A percentile compares a stretch with the other conserved stretches of the same genome.
phyloP scores from a whole-genome alignment of 1,140 invertebrate genomes.

The Drosophila melanica region DNA sequence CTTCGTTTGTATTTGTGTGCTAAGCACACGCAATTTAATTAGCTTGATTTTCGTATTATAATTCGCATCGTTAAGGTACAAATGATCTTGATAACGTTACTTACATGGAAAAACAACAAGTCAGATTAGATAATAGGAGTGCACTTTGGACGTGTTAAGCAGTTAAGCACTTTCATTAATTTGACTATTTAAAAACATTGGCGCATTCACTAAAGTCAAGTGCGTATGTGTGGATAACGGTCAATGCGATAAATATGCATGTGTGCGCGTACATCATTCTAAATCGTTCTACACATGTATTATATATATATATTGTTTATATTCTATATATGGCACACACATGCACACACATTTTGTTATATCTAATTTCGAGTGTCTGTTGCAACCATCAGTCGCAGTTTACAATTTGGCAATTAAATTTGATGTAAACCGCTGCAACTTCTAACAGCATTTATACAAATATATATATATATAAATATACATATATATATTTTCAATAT shows the following conservation, averaged over 20 bases:
- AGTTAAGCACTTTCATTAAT: slow-evolving; percentile 1
- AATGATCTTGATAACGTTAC: slow-evolving; percentile 25
- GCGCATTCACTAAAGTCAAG: slow-evolving; percentile 7
- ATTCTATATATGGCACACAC: slow-evolving; percentile 1
- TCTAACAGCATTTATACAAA: slow-evolving; percentile 14
- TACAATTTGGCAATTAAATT: slow-evolving; percentile 44
- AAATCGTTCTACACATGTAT: neutral
- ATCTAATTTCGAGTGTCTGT: slow-evolving; percentile 41
- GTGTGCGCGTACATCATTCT: neutral
- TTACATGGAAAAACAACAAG: slow-evolving; percentile 21
- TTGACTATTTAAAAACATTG: slow-evolving; percentile 6
- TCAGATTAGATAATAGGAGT: slow-evolving; percentile 20
- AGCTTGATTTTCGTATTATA: slow-evolving; percentile 3
- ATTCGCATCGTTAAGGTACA: slow-evolving; percentile 31
- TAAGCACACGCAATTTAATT: slow-evolving; percentile 6
- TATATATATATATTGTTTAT: slow-evolving; percentile 1
- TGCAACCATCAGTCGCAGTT: slow-evolving; percentile 42
- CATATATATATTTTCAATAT: neutral
- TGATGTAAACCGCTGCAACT: slow-evolving; percentile 4
- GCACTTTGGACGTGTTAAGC: slow-evolving; percentile 22
- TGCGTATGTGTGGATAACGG: neutral
- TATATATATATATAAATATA: slow-evolving; percentile 2
- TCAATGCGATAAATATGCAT: slow-evolving; percentile 11
- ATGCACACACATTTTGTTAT: slow-evolving; percentile 4
- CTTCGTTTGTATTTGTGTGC: neutral